A percentile compares a stretch with the other conserved stretches of the same genome.
Evolutionary conservation across 2,888 invertebrate genomes (phyloP).

Genomic region (Anarsia innoxiella): DNA sequence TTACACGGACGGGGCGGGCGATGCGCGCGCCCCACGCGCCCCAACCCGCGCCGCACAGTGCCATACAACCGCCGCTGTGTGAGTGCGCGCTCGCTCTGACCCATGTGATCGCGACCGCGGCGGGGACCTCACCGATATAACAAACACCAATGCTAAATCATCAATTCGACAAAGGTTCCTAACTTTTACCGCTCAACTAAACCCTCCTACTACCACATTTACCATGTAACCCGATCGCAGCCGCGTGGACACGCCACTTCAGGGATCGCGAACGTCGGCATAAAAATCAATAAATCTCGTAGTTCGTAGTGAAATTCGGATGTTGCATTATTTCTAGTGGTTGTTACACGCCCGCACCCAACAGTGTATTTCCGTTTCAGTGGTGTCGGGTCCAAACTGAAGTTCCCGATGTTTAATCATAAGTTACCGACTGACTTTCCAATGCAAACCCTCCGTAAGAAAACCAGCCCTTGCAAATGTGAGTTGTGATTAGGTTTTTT

Average conservation of each 20-base stretch:
- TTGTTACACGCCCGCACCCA: conserved; percentile 44
- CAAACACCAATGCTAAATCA: conserved; percentile 35
- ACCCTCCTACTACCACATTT: not conserved
- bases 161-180: not conserved
- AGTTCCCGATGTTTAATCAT: conserved; percentile 72
- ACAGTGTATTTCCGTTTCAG: conserved; percentile 63
- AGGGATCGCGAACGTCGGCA: conserved; percentile 32
- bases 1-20: conserved; percentile 20
- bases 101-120: conserved; percentile 36
- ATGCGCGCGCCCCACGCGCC: conserved; percentile 24
- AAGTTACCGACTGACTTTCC: conserved; percentile 75
- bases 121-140: conserved; percentile 30
- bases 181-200: not conserved
- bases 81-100: conserved; percentile 28
- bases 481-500: conserved; percentile 73
- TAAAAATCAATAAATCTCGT: conserved; percentile 62
- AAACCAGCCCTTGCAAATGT: conserved; percentile 96
- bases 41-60: not conserved
- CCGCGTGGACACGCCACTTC: conserved; percentile 24
- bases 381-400: conserved; percentile 33
- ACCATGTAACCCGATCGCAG: conserved; percentile 15
- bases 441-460: conserved; percentile 95
- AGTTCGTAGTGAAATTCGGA: conserved; percentile 39
- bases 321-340: conserved; percentile 34
- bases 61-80: conserved; percentile 15